Base-by-base conservation (phyloP, 37 sponge, comb jelly and placozoan genomes). In the Petrosia ficiformis region DNA sequence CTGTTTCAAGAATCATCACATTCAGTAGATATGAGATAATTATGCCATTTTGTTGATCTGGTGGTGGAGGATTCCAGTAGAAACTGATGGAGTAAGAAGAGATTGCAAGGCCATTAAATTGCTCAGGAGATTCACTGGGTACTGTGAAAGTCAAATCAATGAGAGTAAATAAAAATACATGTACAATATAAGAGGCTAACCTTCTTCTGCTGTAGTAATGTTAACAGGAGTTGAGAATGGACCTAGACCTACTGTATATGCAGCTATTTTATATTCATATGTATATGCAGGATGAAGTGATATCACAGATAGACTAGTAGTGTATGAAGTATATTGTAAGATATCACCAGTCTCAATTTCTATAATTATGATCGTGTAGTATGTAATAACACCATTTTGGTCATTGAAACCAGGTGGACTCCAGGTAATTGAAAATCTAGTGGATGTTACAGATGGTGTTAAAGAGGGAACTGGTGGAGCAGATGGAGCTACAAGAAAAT, bases 201-300 rank as follows among this genome's bases (percentile, higher is more conserved):
- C 73, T 56, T 77, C 73, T 63, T 84, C 73, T 33, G 64, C 72
- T 19, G 68, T 71, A 8, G 39, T 65, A 42, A 84, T 60, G 33
- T 19, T 48, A 10, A 57, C 14, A 3, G 26, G n/a, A 3, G 21
- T 35, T 42, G 72, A 71, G 36, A 64, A 84, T 39, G 85, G 85
- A 16, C 85, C 85, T 39, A 54, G 42, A 2, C 28, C 59, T 32
- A 37, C 67, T 26, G 77, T 72, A 29, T 42, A 42, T 28, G 85
- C 85, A 37, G 78, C 57, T 1, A 84, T 72, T 4, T 26, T 35
- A 24, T 66, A 77, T 1, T 63, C 2, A 44, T 84, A 84, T 31
- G 85, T 84, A 63, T 84, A 77, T 40, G 65, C 41, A 28, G 85
- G 85, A 43, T 84, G 85, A 21, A 83, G 84, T 24, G 57, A 57